A percentile compares a stretch with the other conserved stretches of the same genome.
Evolutionary conservation across 2,113 vertebrate genomes (phyloP).

Genomic region (Nicator chloris): DNA sequence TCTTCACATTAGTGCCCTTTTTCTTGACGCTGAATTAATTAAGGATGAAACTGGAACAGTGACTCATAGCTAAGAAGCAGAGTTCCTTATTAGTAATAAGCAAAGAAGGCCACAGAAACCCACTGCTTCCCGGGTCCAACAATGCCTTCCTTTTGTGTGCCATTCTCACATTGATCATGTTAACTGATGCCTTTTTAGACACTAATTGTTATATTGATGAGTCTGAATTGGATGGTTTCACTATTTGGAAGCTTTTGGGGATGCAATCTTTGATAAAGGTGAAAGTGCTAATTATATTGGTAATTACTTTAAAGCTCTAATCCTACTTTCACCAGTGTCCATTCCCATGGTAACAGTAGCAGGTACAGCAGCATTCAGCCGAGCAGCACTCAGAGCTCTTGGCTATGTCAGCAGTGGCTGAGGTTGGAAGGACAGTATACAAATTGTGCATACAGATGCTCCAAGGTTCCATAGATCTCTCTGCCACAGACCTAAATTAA

Average conservation of each 20-base stretch:
- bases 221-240: not conserved
- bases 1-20: not conserved
- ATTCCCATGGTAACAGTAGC: slow-evolving; percentile 42
- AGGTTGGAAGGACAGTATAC: not conserved
- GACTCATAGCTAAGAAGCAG: slow-evolving; percentile 19
- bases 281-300: not conserved
- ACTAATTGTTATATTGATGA: not conserved
- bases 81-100: slow-evolving; percentile 24
- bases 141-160: not conserved
- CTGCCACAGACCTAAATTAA: not conserved
- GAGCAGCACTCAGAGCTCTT: not conserved
- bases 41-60: slow-evolving; percentile 39
- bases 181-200: not conserved
- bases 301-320: slow-evolving; percentile 5
- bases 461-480: not conserved
- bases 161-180: not conserved
- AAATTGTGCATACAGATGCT: not conserved
- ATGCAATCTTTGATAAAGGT: not conserved
- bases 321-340: not conserved
- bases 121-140: not conserved
- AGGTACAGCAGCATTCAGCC: slow-evolving; percentile 9
- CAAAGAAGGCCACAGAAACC: not conserved
- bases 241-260: not conserved
- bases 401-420: not conserved
- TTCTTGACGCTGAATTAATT: slow-evolving; percentile 13